Evolutionary conservation across 2,888 invertebrate species (phyloP).

Genomic region (Iphiclides podalirius): DNA sequence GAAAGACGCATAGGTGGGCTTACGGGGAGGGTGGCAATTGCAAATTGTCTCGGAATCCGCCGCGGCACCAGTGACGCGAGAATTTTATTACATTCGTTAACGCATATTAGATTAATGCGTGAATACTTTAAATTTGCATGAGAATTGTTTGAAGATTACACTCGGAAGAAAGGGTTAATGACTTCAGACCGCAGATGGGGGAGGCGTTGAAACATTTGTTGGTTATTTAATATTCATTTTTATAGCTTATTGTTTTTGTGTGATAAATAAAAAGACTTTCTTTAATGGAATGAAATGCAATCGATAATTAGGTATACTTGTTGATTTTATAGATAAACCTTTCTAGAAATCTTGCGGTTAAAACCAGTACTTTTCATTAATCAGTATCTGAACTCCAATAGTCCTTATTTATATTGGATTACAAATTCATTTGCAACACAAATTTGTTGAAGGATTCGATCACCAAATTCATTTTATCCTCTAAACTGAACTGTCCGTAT

Average conservation of each 20-base stretch:
- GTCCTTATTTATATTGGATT: too few species aligned
- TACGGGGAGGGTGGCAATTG: constrained; percentile 62
- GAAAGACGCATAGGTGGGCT: constrained; percentile 79
- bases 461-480: too few species aligned
- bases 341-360: too few species aligned
- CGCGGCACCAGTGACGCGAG: constrained; percentile 47
- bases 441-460: too few species aligned
- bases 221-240: neutral
- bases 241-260: neutral
- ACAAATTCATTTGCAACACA: too few species aligned
- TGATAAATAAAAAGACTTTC: too few species aligned
- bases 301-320: too few species aligned
- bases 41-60: constrained; percentile 77
- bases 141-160: constrained; percentile 47
- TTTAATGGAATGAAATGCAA: too few species aligned
- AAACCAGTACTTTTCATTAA: too few species aligned
- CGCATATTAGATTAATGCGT: constrained; percentile 71
- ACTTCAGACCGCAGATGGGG: constrained; percentile 2
- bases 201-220: constrained; percentile 21
- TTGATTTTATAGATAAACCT: too few species aligned
- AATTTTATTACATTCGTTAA: constrained; percentile 79
- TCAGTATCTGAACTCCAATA: too few species aligned
- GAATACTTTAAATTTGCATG: constrained; percentile 64
- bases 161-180: neutral
- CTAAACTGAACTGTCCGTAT: too few species aligned